These are phyloP conservation scores for Pollenia labialis DNA, from an alignment of 2,888 invertebrate species.

Conservation along the genomic window DNA sequence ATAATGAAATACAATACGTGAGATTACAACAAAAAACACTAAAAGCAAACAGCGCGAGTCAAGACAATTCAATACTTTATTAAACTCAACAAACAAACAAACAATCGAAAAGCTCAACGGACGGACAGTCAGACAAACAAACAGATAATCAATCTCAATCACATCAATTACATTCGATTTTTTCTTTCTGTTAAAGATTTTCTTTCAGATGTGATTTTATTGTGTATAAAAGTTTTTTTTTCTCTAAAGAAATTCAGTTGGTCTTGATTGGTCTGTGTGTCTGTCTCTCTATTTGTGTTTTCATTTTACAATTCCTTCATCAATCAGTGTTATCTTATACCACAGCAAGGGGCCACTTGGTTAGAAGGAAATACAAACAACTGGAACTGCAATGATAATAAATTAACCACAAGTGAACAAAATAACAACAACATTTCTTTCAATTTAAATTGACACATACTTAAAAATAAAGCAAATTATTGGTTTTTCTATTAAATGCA, in stretches of 20 bases:
- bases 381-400: slow-evolving; percentile 11
- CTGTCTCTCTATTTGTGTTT: slow-evolving; percentile 20
- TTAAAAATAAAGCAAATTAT: not conserved
- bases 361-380: not conserved
- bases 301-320: slow-evolving; percentile 54
- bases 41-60: slow-evolving; percentile 16
- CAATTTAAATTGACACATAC: slow-evolving; percentile 26
- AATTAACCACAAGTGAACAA: slow-evolving; percentile 14
- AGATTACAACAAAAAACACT: slow-evolving; percentile 34
- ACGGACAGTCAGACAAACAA: slow-evolving; percentile 8
- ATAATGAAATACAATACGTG: slow-evolving; percentile 61
- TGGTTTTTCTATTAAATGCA: not conserved
- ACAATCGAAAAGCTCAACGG: not conserved
- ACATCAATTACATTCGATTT: slow-evolving; percentile 72
- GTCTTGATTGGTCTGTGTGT: not conserved
- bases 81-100: slow-evolving; percentile 32
- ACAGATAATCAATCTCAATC: slow-evolving; percentile 75
- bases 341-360: slow-evolving; percentile 40
- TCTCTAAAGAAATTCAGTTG: slow-evolving; percentile 1
- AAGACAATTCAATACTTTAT: slow-evolving; percentile 26
- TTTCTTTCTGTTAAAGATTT: slow-evolving; percentile 25
- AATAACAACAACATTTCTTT: slow-evolving; percentile 13
- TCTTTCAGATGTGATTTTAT: slow-evolving; percentile 8
- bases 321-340: slow-evolving; percentile 67
- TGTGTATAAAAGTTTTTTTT: not conserved